Base-by-base conservation (phyloP, 2,888 invertebrate species). In the Agriotes lineatus region DNA sequence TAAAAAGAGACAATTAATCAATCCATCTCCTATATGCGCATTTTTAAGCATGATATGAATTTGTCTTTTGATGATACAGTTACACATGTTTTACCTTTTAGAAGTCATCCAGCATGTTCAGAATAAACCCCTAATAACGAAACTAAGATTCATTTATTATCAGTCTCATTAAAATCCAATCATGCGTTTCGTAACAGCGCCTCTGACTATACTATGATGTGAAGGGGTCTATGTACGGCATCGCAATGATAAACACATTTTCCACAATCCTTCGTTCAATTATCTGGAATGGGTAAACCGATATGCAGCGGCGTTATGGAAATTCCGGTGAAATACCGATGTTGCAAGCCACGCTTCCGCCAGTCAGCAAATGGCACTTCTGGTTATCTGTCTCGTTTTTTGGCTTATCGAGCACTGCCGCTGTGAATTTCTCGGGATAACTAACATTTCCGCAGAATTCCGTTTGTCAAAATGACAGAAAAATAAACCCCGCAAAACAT, bases 321-420 rank as follows among this genome's bases (percentile, higher is more conserved):
- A 58, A 58, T 58, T 58, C 58, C 42, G 42, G 58, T 42, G 58
- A 58, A 58, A 58, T 58, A 42, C 22, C 58, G 30, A 58, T 56
- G 56, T 56, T 56, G 37, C 56, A 35, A 33, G 12, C 37, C 2
- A 19, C 30, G 56, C 42, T 58, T 58, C 58, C 58, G 58, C 42
- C 9, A 16, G 42, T 42, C 16, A 16, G 58, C 25, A 30, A 58
- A 58, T 42, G 44, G 44, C n/a, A 18, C 37, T 58, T 58, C 42
- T 19, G 42, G 44, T 39, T 44, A 35, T 52, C 52, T 33, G 22
- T 22, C 12, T 22, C 19, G 22, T 48, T 48, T 48, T 22, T n/a
- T 5, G 20, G 20, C 45, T 45, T 48, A 48, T 48, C 48, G 22
- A 22, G 22, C 48, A 22, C 20, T 48, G 20, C 20, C 16, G 25